These are phyloP conservation scores for Fragum sueziense DNA, from an alignment of 2,888 invertebrate genomes.

Conservation along the genomic window DNA sequence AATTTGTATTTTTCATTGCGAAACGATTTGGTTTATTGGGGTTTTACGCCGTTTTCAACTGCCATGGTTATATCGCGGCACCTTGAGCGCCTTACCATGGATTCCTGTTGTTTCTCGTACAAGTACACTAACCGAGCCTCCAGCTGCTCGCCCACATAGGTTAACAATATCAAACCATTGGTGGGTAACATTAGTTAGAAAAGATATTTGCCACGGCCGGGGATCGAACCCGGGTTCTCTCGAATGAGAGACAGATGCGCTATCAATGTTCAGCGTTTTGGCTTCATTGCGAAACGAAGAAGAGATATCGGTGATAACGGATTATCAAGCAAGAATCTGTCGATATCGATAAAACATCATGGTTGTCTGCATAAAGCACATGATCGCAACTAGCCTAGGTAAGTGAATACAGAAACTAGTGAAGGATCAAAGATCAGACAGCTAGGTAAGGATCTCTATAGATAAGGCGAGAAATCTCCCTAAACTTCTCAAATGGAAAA, in stretches of 20 bases:
- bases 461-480: too few species aligned
- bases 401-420: too few species aligned
- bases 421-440: too few species aligned
- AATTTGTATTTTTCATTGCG: too few species aligned
- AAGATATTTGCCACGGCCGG: not conserved
- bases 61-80: not conserved
- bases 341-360: too few species aligned
- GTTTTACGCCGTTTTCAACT: not conserved
- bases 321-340: too few species aligned
- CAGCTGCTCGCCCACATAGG: not conserved
- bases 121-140: not conserved
- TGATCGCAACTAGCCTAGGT: too few species aligned
- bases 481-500: too few species aligned
- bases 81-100: not conserved
- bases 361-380: too few species aligned
- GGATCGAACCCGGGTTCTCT: not conserved
- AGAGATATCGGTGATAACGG: too few species aligned
- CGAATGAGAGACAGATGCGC: not conserved
- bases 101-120: not conserved
- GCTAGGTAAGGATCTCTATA: too few species aligned
- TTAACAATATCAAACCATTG: not conserved
- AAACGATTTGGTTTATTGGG: not conserved
- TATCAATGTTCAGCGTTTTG: not conserved
- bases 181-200: not conserved
- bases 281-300: too few species aligned